Base-by-base conservation (phyloP, 2,113 vertebrate species). In the Zosterops borbonicus region DNA sequence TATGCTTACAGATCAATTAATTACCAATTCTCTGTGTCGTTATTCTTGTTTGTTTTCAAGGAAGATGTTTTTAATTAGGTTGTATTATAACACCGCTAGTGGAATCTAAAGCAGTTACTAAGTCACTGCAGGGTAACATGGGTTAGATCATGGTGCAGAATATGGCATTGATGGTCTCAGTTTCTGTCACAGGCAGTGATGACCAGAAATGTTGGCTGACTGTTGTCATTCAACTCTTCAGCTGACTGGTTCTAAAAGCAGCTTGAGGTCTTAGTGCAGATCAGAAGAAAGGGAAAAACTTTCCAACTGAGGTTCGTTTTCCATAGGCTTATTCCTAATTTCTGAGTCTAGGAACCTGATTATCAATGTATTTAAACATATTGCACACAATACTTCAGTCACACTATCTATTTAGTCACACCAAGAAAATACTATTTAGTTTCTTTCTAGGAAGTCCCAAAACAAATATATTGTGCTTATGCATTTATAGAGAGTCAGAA, bases 1-100 rank as follows among this genome's bases (percentile, higher is more conserved):
- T 85, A 76, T 2, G 5, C 39, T 90, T 89, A 92, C n/a, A 67
- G 77, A 93, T 94, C 53, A 94, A 91, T 91, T 96, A 94, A 88
- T 80, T 91, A 69, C 11, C 55, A 79, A 28, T 76, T 78, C 47
- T 47, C 77, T 47, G 9, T 65, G 60, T 44, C 69, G 83, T 87
- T 82, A 68, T 20, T 76, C 52, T 33, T 69, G 22, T 82, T 96
- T 95, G 44, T 47, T 87, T 92, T 81, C 53, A 5, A 15, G 69
- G 31, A 94, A 89, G 75, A 69, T 53, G 22, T 74, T 96, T 94
- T 92, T 91, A 94, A 89, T 92, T 64, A 87, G 50, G 13, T n/a
- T 47, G 28, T 29, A 67, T 71, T 47, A 59, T 78, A 80, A 69
- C 41, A 78, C 27, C 18, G 64, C 37, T 47, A 62, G 58, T 62